Percentiles rank a stretch among this genome's conserved stretches.
These are phyloP conservation scores for Callyntrura sp. DNA, from an alignment of 2,888 invertebrate genomes.

Conservation along the genomic window DNA sequence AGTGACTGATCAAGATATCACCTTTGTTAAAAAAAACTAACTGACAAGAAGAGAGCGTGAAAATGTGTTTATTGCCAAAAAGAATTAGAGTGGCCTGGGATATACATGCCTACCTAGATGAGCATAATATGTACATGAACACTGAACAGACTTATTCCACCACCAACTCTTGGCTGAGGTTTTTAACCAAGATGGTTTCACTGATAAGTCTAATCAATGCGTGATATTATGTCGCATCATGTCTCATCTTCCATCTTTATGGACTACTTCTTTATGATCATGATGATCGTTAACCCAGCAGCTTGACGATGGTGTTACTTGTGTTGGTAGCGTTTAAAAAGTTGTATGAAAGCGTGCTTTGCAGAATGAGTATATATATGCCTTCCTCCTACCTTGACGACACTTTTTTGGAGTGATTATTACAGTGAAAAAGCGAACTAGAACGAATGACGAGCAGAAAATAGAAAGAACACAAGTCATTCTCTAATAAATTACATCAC, in stretches of 20 bases:
- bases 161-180: neutral
- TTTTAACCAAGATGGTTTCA: conserved; percentile 45
- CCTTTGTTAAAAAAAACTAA: conserved; percentile 37
- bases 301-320: neutral
- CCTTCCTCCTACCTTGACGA: neutral
- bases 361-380: neutral
- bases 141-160: conserved; percentile 31
- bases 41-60: conserved; percentile 62
- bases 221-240: conserved; percentile 68
- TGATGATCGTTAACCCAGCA: conserved; percentile 62
- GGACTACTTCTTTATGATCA: conserved; percentile 62
- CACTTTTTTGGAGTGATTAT: neutral
- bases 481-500: conserved; percentile 71
- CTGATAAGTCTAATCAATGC: conserved; percentile 62
- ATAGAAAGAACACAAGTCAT: conserved; percentile 60
- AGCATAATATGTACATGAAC: neutral
- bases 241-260: conserved; percentile 68
- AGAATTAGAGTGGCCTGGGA: conserved; percentile 39
- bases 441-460: conserved; percentile 40
- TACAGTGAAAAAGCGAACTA: conserved; percentile 45
- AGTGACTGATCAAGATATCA: conserved; percentile 64
- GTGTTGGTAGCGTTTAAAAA: neutral
- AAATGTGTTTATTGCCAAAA: conserved; percentile 63
- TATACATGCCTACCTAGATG: conserved; percentile 9
- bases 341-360: too few relatives aligned